phyloP scores from a whole-genome alignment of 2,888 invertebrate genomes.

The Nomada lathburiana region DNA sequence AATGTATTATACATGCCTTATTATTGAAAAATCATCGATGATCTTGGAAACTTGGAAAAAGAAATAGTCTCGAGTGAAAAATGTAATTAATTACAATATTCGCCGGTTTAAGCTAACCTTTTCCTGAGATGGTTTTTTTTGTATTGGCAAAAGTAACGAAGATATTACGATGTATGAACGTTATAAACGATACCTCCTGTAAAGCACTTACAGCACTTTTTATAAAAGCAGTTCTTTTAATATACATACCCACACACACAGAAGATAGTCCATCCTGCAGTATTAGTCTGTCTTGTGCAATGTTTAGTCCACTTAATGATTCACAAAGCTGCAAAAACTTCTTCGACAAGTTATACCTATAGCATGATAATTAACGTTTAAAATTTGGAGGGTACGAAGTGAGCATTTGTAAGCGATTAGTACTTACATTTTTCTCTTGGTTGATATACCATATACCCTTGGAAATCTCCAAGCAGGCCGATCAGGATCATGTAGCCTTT shows the following conservation, averaged over 20 bases:
- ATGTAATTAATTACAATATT: too few species aligned
- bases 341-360: constrained; percentile 88
- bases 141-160: too few species aligned
- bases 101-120: too few species aligned
- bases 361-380: constrained; percentile 75
- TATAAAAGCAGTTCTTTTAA: too few species aligned
- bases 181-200: too few species aligned
- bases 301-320: constrained; percentile 85
- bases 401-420: constrained; percentile 6
- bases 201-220: too few species aligned
- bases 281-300: constrained; percentile 85
- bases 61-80: too few species aligned
- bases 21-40: too few species aligned
- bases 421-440: constrained; percentile 89
- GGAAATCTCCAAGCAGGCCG: constrained; percentile 91
- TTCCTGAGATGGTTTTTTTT: too few species aligned
- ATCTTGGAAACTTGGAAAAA: too few species aligned
- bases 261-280: constrained; percentile 87
- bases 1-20: too few species aligned
- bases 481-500: constrained; percentile 89
- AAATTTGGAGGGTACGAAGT: constrained; percentile 35
- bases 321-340: constrained; percentile 90
- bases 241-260: constrained; percentile 85
- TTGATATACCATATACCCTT: constrained; percentile 91
- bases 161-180: too few species aligned